These are phyloP conservation scores for Verasper variegatus DNA, from an alignment of 2,113 vertebrate species.

Conservation along the genomic window DNA sequence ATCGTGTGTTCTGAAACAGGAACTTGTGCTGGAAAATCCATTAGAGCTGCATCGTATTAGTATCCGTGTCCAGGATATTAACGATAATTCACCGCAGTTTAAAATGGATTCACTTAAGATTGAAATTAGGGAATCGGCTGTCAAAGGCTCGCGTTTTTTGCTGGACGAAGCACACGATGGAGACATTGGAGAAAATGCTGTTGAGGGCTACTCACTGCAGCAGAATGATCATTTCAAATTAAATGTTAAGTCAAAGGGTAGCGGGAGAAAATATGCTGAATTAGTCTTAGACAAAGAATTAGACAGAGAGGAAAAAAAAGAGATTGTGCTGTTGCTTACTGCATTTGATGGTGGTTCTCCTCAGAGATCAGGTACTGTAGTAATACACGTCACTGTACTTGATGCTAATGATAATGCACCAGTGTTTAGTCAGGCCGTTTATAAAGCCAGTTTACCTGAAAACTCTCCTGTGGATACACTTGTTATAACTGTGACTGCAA, in stretches of 20 bases:
- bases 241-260: no score
- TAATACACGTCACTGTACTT: conserved; percentile 67
- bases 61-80: conserved; percentile 82
- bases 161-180: conserved; percentile 80
- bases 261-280: no score
- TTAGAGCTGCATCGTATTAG: conserved; percentile 73
- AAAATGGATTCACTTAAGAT: conserved; percentile 43
- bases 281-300: conserved; percentile 66
- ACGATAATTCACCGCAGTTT: conserved; percentile 84
- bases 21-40: conserved; percentile 75
- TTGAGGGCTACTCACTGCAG: neutral
- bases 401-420: conserved; percentile 77
- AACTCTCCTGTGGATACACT: conserved; percentile 47
- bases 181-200: conserved; percentile 77
- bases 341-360: conserved; percentile 76
- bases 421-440: conserved; percentile 51
- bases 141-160: conserved; percentile 66
- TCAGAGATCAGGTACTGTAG: conserved; percentile 69
- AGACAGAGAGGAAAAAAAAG: no score
- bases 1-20: conserved; percentile 77
- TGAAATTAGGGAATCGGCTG: conserved; percentile 74
- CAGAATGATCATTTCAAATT: neutral
- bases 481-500: conserved; percentile 78
- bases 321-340: no score
- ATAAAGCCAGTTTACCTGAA: conserved; percentile 64